A percentile compares a stretch with the other conserved stretches of the same genome.
These are phyloP conservation scores for Argentina silus DNA, from an alignment of 2,797 vertebrate genomes.

Conservation along the genomic window DNA sequence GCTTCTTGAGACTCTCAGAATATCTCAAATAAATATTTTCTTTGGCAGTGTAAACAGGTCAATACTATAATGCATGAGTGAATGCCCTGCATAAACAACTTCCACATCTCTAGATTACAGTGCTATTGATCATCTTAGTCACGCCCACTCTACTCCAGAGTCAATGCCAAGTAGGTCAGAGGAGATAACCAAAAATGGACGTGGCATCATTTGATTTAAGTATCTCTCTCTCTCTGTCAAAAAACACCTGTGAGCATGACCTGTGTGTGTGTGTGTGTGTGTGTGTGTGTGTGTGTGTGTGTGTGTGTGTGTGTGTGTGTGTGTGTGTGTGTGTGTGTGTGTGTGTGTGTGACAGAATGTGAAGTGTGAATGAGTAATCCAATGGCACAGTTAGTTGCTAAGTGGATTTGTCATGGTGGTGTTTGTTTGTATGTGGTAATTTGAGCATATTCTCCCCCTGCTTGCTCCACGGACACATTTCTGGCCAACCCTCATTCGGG, in stretches of 20 bases:
- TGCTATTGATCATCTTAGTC: conserved; percentile 20
- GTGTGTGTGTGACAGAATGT: neutral
- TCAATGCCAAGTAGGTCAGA: conserved; percentile 26
- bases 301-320: neutral
- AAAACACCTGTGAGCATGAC: too few species aligned
- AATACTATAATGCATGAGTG: conserved; percentile 13
- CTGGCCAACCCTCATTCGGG: neutral
- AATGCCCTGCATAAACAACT: conserved; percentile 2
- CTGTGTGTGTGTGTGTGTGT: too few species aligned
- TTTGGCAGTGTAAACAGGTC: neutral
- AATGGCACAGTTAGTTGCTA: neutral
- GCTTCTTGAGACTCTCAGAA: neutral
- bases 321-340: conserved; percentile 21
- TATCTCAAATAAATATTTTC: neutral
- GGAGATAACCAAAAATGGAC: conserved; percentile 2
- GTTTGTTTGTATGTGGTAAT: neutral
- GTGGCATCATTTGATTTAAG: too few species aligned
- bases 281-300: too few species aligned
- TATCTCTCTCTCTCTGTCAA: too few species aligned
- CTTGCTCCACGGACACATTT: neutral
- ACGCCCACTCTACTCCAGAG: conserved; percentile 1
- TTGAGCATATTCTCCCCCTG: neutral
- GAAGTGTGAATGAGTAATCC: neutral
- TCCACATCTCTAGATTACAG: conserved; percentile 3
- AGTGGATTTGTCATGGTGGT: neutral